Base-by-base conservation (phyloP, 2,113 vertebrate genomes). In the Phaethornis superciliosus region DNA sequence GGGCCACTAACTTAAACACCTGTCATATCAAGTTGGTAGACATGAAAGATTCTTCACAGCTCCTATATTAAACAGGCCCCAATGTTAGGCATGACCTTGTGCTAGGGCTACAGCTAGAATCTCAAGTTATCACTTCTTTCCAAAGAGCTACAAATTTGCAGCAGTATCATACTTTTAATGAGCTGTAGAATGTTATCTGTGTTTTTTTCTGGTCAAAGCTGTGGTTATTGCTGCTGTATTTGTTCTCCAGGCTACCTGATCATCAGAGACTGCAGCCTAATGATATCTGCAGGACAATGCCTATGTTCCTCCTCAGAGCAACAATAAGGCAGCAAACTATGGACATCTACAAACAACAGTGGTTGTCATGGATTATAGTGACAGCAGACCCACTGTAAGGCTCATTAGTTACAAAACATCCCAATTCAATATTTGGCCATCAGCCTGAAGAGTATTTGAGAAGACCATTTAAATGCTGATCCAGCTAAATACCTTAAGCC, bases 271-370 rank as follows among this genome's bases (percentile, higher is more conserved):
- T 40, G 15, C 52, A 35, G 12, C 11, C 13, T 49, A 33, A 54
- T 0, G 1, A 37, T 63, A 52, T 2, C 15, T 54, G 19, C 0
- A 55, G 4, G 8, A 9, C 9, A 89, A 23, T 2, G 2, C 9
- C 2, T 7, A 28, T 2, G 3, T 2, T 42, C 42, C 44, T 60
- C 5, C 63, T 80, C 42, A 23, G 19, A 42, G 51, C 7, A 46
- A 46, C 14, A 40, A 10, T 11, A 62, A 70, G 0, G 2, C 21
- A 49, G 55, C 37, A 22, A 10, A 49, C 47, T 22, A 49, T 11
- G 47, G 20, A 49, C 47, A 47, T 7, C 40, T 40, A 40, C 40
- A 40, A 12, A 40, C 40, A 40, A 40, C 40, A 40, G 40, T 40
- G 40, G 40, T 40, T 40, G 40, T 40, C 40, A 17, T 1, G 14